Percentiles rank a stretch among this genome's conserved stretches.
Conservation (phyloP, 1,140 invertebrate genomes). For the Metopolophium dirhodum region DNA sequence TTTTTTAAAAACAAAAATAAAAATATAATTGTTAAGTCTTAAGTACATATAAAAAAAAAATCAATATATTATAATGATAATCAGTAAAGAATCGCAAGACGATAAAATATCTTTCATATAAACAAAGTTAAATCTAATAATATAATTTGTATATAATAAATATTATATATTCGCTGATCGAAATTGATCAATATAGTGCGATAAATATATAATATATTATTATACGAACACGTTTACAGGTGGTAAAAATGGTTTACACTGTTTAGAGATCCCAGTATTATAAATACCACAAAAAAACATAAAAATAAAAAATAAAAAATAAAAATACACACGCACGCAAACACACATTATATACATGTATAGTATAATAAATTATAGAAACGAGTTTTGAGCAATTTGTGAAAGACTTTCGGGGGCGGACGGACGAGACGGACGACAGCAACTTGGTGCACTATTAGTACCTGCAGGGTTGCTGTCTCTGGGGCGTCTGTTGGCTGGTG, state of each 20-base stretch:
- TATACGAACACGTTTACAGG: constrained; percentile 42
- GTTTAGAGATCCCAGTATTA: constrained; percentile 39
- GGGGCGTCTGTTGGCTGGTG: constrained; percentile 45
- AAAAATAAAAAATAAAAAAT: neutral
- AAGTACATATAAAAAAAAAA: neutral
- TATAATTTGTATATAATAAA: neutral
- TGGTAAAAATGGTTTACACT: constrained; percentile 28
- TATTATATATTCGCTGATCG: neutral
- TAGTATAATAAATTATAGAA: neutral
- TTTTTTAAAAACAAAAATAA: neutral
- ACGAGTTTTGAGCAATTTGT: neutral
- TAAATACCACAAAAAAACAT: constrained; percentile 14
- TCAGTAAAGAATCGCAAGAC: neutral
- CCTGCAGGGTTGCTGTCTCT: constrained; percentile 38
- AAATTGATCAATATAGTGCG: neutral
- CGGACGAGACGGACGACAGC: neutral
- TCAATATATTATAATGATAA: neutral
- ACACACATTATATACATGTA: neutral
- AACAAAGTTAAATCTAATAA: constrained; percentile 16
- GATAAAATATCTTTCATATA: constrained; percentile 7
- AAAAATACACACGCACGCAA: neutral
- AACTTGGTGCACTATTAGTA: neutral
- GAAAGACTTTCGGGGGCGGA: constrained; percentile 41
- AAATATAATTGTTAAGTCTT: constrained; percentile 19
- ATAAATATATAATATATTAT: constrained; percentile 5